Percentiles rank a stretch among this genome's conserved stretches.
phyloP scores from a whole-genome alignment of 2,888 invertebrate genomes.

The Sturmia bella region DNA sequence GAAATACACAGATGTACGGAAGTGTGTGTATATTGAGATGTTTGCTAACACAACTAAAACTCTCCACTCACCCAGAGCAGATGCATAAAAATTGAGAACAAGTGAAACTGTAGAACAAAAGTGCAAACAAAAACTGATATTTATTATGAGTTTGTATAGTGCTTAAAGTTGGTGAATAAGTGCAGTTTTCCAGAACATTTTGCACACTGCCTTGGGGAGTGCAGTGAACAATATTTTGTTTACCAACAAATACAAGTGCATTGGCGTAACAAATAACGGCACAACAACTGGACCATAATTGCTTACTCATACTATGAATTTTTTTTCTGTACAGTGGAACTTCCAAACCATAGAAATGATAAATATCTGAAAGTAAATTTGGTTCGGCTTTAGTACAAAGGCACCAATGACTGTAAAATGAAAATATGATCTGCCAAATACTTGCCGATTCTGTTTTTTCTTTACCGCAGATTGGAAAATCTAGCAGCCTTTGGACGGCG shows the following conservation, averaged over 20 bases:
- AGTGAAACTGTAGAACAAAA: constrained; percentile 19
- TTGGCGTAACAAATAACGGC: constrained; percentile 58
- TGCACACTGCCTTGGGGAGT: constrained; percentile 62
- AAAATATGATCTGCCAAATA: too few species aligned
- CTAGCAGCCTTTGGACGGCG: too few species aligned
- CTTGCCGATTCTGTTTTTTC: too few species aligned
- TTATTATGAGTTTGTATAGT: constrained; percentile 24
- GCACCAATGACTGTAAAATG: too few species aligned
- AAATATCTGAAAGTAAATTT: too few species aligned
- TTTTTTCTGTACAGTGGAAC: constrained; percentile 6
- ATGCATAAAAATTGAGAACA: background rate
- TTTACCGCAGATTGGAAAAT: too few species aligned
- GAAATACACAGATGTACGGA: background rate
- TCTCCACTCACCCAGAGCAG: constrained; percentile 1
- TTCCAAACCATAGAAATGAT: too few species aligned
- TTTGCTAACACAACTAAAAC: constrained; percentile 36
- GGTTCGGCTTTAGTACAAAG: too few species aligned
- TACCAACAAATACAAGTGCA: constrained; percentile 56
- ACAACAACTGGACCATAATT: constrained; percentile 18
- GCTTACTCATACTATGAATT: background rate
- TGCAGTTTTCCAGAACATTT: constrained; percentile 61
- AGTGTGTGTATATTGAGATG: background rate
- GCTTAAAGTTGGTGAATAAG: constrained; percentile 43
- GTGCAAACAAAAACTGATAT: background rate
- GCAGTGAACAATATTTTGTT: constrained; percentile 56